Percentiles rank a stretch among this genome's conserved stretches.
These are phyloP conservation scores for Drosophila repletoides DNA, from an alignment of 1,140 invertebrate genomes.

Conservation along the genomic window DNA sequence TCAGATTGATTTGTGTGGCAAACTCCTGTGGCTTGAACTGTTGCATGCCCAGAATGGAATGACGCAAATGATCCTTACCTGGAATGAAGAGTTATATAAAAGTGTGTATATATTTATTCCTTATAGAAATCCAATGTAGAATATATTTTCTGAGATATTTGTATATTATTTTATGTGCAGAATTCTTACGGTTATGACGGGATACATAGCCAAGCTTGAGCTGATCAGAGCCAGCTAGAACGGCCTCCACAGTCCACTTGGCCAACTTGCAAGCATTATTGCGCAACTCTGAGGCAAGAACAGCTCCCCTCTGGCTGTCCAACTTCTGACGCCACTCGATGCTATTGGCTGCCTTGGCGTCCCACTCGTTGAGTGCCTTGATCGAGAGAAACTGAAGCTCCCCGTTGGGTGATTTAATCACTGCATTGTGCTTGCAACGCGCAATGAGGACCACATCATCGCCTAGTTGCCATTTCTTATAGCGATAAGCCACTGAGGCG, in stretches of 20 bases:
- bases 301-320: slow-evolving; percentile 98
- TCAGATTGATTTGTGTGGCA: slow-evolving; percentile 98
- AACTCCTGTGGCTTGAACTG: slow-evolving; percentile 99
- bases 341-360: slow-evolving; percentile 96
- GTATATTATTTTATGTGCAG: neutral
- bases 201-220: slow-evolving; percentile 99
- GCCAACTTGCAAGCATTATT: slow-evolving; percentile 99
- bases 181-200: slow-evolving; percentile 87
- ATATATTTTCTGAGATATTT: too few species aligned
- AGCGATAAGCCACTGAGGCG: slow-evolving; percentile 97
- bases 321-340: slow-evolving; percentile 99
- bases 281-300: slow-evolving; percentile 98
- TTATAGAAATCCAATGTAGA: too few species aligned
- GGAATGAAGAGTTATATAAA: neutral
- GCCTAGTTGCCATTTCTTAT: slow-evolving; percentile 98
- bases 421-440: slow-evolving; percentile 98
- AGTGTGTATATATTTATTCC: neutral
- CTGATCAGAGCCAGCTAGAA: slow-evolving; percentile 98
- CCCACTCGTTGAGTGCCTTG: slow-evolving; percentile 99
- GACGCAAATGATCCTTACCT: slow-evolving; percentile 93
- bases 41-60: slow-evolving; percentile 98
- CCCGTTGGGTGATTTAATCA: slow-evolving; percentile 93
- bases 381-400: slow-evolving; percentile 97
- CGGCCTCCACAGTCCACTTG: slow-evolving; percentile 99
- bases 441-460: slow-evolving; percentile 95